Evolutionary conservation across 2,888 invertebrate genomes (phyloP), one percentile per base, ranked within the genome.

Genomic region (Sussaba pulchella): DNA sequence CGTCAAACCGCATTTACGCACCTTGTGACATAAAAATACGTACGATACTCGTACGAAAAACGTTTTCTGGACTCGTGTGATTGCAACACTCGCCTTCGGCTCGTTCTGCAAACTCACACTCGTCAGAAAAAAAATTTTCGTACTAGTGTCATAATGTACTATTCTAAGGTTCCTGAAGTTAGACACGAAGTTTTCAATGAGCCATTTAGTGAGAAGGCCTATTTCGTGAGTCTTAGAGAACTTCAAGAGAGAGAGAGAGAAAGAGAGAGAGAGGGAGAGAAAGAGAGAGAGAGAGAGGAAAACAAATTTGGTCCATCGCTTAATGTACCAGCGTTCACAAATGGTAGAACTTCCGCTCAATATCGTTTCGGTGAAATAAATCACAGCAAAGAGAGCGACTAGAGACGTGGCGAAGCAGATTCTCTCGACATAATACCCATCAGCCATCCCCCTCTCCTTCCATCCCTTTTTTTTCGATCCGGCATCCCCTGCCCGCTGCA

Each of bases 351-450:
- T 81, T 82, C 82, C 86, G 84, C 82, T 85, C 83, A 85, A 87
- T 87, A 83, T 84, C 85, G 87, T 82, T 82, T 84, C n/a, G 67
- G 72, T 76, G 76, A 80, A 76, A 80, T 80, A 71, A 80, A 80
- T 80, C 72, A 80, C 61, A n/a, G 14, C 10, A 21, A 57, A 8
- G 64, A 24, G 19, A n/a, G n/a, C 14, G 54, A 26, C 26, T 8
- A 52, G 21, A 52, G 21, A 52, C 50, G 82, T 66, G 84, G 69
- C 78, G 72, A 83, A 43, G 75, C 50, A 63, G 19, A 26, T 45
- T 47, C 50, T 63, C 19, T n/a, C 75, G 4, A 31, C n/a, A 19
- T 26, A 50, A 69, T 67, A 61, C 67, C n/a, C 14, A 26, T 52
- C 6, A 9, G 21, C 45, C 24, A 69, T 31, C 17, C 41, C 26